These are phyloP conservation scores for Tauraco hartlaubi DNA, from an alignment of 2,797 vertebrate genomes.

Conservation along the genomic window DNA sequence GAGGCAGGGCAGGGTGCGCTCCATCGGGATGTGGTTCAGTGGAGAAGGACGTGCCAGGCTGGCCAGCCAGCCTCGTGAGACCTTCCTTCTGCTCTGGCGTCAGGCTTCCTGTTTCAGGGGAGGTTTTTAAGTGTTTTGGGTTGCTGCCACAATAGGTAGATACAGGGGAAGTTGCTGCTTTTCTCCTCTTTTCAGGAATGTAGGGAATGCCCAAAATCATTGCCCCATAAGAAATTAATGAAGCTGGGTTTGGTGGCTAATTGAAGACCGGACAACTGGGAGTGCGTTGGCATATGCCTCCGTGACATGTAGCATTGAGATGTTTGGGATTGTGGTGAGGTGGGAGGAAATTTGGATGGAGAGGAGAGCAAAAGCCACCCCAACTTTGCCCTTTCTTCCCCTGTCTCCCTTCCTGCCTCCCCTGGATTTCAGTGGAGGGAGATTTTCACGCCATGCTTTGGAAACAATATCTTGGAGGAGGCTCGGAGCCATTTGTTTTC, in stretches of 20 bases:
- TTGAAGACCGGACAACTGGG: background rate
- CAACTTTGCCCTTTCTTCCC: background rate
- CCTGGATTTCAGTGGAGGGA: background rate
- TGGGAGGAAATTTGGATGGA: background rate
- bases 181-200: background rate
- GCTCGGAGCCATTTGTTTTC: conserved; percentile 21
- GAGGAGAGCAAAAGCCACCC: background rate
- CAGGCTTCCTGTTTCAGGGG: background rate
- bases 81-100: background rate
- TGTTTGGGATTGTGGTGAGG: background rate
- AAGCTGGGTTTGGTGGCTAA: background rate
- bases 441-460: background rate
- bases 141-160: background rate
- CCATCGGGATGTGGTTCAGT: fast-evolving
- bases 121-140: background rate
- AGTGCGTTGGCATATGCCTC: fast-evolving
- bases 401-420: background rate
- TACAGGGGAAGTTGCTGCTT: background rate
- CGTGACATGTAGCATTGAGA: fast-evolving
- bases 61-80: fast-evolving
- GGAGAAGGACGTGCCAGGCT: background rate
- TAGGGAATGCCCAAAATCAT: background rate
- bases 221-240: too few relatives aligned
- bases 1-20: background rate
- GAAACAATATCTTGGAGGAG: background rate